Evolutionary conservation across 2,888 invertebrate genomes (phyloP), one percentile per base, ranked within the genome.

Genomic region (Drosophila ezoana): DNA sequence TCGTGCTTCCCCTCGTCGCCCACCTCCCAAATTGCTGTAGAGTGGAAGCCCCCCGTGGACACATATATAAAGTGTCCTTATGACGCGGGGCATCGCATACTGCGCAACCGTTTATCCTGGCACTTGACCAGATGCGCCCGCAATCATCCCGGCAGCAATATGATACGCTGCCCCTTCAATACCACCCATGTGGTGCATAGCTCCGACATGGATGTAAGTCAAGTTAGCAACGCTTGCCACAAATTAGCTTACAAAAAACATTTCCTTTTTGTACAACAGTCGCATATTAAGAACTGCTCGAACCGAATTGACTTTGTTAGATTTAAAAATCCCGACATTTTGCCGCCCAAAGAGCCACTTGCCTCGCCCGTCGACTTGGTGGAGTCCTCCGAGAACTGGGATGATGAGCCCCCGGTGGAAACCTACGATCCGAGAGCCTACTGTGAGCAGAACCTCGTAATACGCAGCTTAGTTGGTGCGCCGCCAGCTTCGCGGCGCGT

Each of bases 341-440:
- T 64, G 53, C 54, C 54, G 10, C 40, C 51, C 0, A 1, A n/a
- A 1, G 45, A 47, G 9, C 35, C 45, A 0, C 4, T 10, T 0
- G 0, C 4, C 2, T 54, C 44, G 1, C 0, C 3, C 2, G 3
- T 23, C 0, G 11, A 38, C 4, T 13, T 44, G 10, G n/a, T 51
- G 0, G 16, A 43, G 8, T 64, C 28, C n/a, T 1, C n/a, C 0
- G 53, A 64, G 6, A 43, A 54, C 33, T 70, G 70, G 72, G 54
- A 64, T n/a, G 49, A 58, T 2, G 71, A 71, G 1, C 41, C 58
- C 0, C 51, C 41, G 1, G 16, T 6, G 0, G 6, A 0, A 2
- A 18, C 54, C 0, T 71, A 65, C 5, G 16, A 47, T 38, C 65
- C 49, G 1, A 11, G 0, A 0, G n/a, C 8, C 9, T 54, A 63